A percentile compares a stretch with the other conserved stretches of the same genome.
Conservation (phyloP, 2,888 invertebrate species). For the Trichopria drosophilae region DNA sequence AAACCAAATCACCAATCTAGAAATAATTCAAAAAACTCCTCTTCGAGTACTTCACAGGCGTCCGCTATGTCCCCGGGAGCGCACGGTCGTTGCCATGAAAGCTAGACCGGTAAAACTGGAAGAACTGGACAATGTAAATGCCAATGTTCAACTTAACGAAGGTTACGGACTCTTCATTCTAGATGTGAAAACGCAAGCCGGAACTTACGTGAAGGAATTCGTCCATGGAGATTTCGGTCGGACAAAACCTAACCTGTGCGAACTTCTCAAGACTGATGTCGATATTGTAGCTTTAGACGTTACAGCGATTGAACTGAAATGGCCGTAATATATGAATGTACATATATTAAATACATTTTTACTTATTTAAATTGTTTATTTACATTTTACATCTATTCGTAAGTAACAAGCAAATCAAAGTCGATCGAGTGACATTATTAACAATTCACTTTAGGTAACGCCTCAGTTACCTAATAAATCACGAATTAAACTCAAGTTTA, state of each 20-base stretch:
- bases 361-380: no score
- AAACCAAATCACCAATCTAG: constrained; percentile 61
- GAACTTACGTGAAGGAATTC: constrained; percentile 97
- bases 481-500: no score
- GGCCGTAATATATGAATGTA: constrained; percentile 63
- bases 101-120: constrained; percentile 56
- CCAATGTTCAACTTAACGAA: constrained; percentile 38
- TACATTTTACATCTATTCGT: no score
- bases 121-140: constrained; percentile 37
- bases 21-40: constrained; percentile 82
- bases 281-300: constrained; percentile 96
- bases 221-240: constrained; percentile 94
- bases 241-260: constrained; percentile 75
- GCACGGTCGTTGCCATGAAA: constrained; percentile 69
- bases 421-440: no score
- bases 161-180: constrained; percentile 64
- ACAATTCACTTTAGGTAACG: no score
- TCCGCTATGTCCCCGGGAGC: constrained; percentile 70
- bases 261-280: constrained; percentile 69
- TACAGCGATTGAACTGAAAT: constrained; percentile 71
- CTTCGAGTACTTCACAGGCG: constrained; percentile 86
- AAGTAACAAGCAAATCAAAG: no score
- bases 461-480: no score
- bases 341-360: no score
- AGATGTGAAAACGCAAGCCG: constrained; percentile 80